Base-by-base conservation (phyloP, 1,140 invertebrate genomes). In the Pseudomyrmex gracilis region DNA sequence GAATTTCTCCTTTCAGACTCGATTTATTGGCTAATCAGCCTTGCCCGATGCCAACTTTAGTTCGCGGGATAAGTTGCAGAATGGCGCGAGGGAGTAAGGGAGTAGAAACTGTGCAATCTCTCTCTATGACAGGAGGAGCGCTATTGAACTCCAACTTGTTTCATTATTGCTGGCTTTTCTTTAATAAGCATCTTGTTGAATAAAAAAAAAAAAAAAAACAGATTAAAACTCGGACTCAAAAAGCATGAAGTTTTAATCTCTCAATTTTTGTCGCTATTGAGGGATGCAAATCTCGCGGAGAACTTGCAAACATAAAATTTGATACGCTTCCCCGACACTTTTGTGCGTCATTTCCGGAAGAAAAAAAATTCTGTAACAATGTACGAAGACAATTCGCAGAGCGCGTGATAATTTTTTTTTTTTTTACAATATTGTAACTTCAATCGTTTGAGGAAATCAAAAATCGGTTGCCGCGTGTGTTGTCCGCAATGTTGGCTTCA, bases 11-110 rank as follows among this genome's bases (percentile, higher is more conserved):
- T 89, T 90, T 90, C 85, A 87, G 73, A 53, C 83, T 90, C 89
- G 89, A 93, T 93, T 92, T 91, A 93, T 93, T 92, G 87, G 89
- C 83, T 91, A 90, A 93, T 92, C 86, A 87, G 73, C 71, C 55
- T 61, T 67, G 66, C 61, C 73, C 70, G 63, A 68, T 71, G 78
- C 66, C 76, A 85, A 83, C 87, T 84, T 85, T 77, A 51, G 58
- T 57, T 64, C 58, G 45, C 17, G 80, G 34, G 53, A 74, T 74
- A 74, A 85, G 78, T 83, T 83, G 64, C 43, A 34, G 13, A 60
- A 80, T 55, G 51, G 53, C 15, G 34, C 49, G 58, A 34, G 43
- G 55, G 64, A 58, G 53, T 64, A 58, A 1, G 43, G 10, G 34
- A 15, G 43, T 57, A 24, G 66, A 47, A 55, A 20, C 5, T 71